Conservation (phyloP, 2,888 invertebrate genomes). For the Cordylochernes scorpioides region DNA sequence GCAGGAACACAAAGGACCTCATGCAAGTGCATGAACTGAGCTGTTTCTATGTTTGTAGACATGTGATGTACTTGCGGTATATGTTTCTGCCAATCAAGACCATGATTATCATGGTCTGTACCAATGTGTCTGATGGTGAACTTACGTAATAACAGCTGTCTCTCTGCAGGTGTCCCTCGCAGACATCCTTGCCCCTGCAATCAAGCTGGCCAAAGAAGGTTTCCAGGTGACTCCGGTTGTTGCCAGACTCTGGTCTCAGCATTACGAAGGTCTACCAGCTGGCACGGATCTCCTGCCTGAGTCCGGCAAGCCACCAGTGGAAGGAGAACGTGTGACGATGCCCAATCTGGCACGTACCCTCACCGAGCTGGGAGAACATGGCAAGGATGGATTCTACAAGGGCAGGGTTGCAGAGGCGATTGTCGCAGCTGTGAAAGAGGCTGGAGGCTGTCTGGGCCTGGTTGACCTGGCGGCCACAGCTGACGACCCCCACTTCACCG, state of each 20-base stretch:
- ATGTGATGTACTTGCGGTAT: too few relatives aligned
- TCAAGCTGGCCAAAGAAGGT: conserved; percentile 19
- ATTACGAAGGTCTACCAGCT: conserved; percentile 1
- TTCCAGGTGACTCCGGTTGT: conserved; percentile 18
- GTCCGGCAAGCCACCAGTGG: conserved; percentile 19
- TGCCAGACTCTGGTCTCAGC: conserved; percentile 15
- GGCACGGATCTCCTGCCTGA: conserved; percentile 20
- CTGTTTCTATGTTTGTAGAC: too few relatives aligned
- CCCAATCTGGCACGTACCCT: conserved; percentile 9
- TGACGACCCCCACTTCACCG: too few relatives aligned
- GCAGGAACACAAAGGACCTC: too few relatives aligned
- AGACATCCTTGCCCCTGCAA: conserved; percentile 19
- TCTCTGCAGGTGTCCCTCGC: conserved; percentile 15
- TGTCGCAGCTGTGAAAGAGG: conserved; percentile 17
- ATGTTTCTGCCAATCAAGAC: too few relatives aligned
- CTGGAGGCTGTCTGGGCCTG: conserved; percentile 18
- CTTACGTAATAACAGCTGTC: too few relatives aligned
- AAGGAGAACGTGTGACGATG: conserved; percentile 20
- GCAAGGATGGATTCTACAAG: conserved; percentile 19
- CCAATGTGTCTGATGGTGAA: too few relatives aligned
- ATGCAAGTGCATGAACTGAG: too few relatives aligned
- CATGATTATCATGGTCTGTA: too few relatives aligned
- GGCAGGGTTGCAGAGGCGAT: conserved; percentile 19
- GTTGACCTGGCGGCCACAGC: conserved; percentile 20
- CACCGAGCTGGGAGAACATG: conserved; percentile 10